Base-by-base conservation (phyloP, 2,113 vertebrate genomes). In the Tinamus guttatus region DNA sequence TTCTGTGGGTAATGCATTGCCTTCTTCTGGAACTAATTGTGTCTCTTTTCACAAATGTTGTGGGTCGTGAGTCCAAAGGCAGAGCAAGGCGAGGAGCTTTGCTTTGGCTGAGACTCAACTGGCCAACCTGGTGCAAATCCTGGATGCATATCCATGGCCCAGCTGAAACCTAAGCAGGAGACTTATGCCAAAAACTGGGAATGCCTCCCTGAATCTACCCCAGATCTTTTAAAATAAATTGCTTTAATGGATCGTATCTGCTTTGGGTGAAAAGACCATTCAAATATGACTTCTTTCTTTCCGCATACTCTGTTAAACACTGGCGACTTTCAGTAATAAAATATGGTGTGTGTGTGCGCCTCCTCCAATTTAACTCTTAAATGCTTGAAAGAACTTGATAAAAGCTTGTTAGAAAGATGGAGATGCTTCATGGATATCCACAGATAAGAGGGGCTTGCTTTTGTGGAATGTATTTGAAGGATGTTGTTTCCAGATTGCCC, bases 231-330 rank as follows among this genome's bases (percentile, higher is more conserved):
- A 8, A 77, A 68, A 27, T 22, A 5, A 9, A 2, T 5, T 49
- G n/a, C 74, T 16, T 6, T 0, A n/a, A 45, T 63, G 4, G 1
- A 9, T 85, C 76, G 65, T 88, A 34, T 78, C 13, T 38, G 58
- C 3, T 64, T 83, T 30, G 24, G 4, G 12, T 8, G 3, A 22
- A 76, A 85, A 93, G 54, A 51, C 0, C 14, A 16, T 13, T 11
- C 32, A 34, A 0, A 0, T 52, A 28, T 30, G 54, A 7, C 5
- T 1, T 7, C 4, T 34, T 59, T 79, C 74, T 65, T 41, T 62
- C 7, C 5, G 45, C 20, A 64, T 68, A 34, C 15, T 18, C 17
- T 43, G 30, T 51, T 76, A 84, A 36, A 8, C 76, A 24, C 22
- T 20, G 40, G 49, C 9, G 76, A 8, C 13, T 84, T 68, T 64